A percentile compares a stretch with the other conserved stretches of the same genome.
phyloP scores from a whole-genome alignment of 1,140 invertebrate genomes.

The Homalodisca vitripennis region DNA sequence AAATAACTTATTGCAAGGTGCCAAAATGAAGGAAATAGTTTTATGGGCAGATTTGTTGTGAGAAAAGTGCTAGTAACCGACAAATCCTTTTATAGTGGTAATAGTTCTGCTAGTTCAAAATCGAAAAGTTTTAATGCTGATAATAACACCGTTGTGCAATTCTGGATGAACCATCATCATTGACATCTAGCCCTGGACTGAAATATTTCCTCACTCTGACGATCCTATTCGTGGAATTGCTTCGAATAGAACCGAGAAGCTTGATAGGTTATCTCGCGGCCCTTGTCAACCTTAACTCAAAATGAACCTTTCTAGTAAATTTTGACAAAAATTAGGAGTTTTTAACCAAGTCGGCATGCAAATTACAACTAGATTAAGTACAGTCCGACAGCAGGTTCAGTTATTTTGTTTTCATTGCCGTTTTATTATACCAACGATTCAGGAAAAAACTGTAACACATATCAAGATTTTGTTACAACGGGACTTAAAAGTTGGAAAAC shows the following conservation, averaged over 20 bases:
- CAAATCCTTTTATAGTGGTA: too few species aligned
- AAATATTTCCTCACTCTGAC: not conserved
- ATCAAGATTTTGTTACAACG: not conserved
- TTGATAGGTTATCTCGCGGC: not conserved
- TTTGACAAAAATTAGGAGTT: not conserved
- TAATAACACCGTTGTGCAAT: too few species aligned
- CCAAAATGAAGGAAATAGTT: too few species aligned
- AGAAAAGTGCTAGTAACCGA: too few species aligned
- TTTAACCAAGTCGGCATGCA: not conserved
- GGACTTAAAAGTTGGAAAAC: conserved; percentile 7
- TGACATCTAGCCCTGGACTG: too few species aligned
- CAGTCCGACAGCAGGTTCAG: not conserved
- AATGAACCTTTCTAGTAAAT: not conserved
- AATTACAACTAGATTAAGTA: not conserved
- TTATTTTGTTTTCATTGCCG: not conserved
- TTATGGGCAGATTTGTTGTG: too few species aligned
- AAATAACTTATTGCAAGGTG: too few species aligned
- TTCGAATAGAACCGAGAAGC: not conserved
- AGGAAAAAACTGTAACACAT: not conserved
- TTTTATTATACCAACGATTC: not conserved
- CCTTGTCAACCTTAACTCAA: not conserved
- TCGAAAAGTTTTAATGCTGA: too few species aligned
- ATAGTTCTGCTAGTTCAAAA: too few species aligned
- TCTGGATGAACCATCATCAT: too few species aligned
- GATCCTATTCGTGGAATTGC: not conserved